Evolutionary conservation across 2,888 invertebrate species (phyloP).

Genomic region (Hydroisotoma schaefferi): DNA sequence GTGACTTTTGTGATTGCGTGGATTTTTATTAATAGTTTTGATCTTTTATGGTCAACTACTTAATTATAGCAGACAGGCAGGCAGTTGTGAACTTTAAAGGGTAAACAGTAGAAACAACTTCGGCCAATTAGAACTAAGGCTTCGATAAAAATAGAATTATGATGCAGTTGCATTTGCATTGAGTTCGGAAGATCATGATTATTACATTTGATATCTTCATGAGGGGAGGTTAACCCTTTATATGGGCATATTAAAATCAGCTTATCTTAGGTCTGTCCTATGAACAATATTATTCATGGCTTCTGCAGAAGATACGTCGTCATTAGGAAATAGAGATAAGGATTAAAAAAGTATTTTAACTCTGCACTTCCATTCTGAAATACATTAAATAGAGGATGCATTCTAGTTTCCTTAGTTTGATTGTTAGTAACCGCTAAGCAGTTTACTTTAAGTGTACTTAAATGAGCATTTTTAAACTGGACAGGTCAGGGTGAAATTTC

Average conservation of each 20-base stretch:
- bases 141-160: constrained; percentile 1
- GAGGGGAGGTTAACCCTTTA: constrained; percentile 8
- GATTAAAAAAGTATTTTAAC: no score
- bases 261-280: no score
- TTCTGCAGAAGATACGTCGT: no score
- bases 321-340: no score
- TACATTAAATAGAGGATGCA: no score
- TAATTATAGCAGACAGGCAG: no score
- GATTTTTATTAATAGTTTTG: neutral
- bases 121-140: neutral
- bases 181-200: neutral
- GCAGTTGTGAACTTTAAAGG: neutral
- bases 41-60: neutral
- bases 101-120: neutral
- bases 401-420: no score
- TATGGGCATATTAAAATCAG: constrained; percentile 21
- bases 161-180: neutral
- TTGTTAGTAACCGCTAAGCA: no score
- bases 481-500: constrained; percentile 10
- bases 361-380: no score
- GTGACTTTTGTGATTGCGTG: neutral
- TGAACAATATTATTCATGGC: no score
- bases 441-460: neutral
- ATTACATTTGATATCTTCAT: neutral
- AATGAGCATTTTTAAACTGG: constrained; percentile 1